Base-by-base conservation (phyloP, 2,113 vertebrate genomes). In the Megaleporinus macrocephalus region DNA sequence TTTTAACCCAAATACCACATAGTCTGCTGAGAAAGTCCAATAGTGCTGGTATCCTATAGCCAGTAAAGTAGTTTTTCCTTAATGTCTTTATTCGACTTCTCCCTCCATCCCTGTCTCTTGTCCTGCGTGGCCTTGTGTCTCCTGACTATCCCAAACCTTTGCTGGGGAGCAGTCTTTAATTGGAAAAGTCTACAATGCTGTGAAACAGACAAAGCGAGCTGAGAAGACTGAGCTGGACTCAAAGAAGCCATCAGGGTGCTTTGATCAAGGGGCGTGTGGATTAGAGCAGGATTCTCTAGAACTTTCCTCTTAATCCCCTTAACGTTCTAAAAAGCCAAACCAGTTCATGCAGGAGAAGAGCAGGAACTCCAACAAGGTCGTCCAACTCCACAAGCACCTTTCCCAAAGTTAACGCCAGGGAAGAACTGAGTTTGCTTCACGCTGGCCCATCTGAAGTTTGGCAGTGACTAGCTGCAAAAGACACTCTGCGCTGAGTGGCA, bases 221-320 rank as follows among this genome's bases (percentile, higher is more conserved):
- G 44, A 57, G 49, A 5, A 51, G 75, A 55, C 36, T 53, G 22
- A 74, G 29, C 24, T 36, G 55, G 51, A 30, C 82, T 87, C 83
- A 59, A 68, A 85, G 76, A 68, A 85, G 76, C 84, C 87, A 88
- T 88, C 81, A 87, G 71, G 16, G 66, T 82, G 66, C 90, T 94
- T 91, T 92, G 91, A 94, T 93, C 90, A 89, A 61, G 78, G 83
- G 79, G 85, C 86, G 20, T 76, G 82, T 86, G 89, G 91, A 91
- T 92, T 90, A 93, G 76, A 87, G 79, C 20, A 84, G 81, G 87
- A 92, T 90, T 93, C 86, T 82, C 84, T 79, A 80, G 53, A 88
- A 89, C 78, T 89, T 87, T 78, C 61, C 33, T 79, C 57, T 90
- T 92, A 91, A 94, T 90, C 90, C 81, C 47, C 74, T 83, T 81